Evolutionary conservation across 2,888 invertebrate species (phyloP), one percentile per base, ranked within the genome.

Genomic region (Mellilla xanthometata): DNA sequence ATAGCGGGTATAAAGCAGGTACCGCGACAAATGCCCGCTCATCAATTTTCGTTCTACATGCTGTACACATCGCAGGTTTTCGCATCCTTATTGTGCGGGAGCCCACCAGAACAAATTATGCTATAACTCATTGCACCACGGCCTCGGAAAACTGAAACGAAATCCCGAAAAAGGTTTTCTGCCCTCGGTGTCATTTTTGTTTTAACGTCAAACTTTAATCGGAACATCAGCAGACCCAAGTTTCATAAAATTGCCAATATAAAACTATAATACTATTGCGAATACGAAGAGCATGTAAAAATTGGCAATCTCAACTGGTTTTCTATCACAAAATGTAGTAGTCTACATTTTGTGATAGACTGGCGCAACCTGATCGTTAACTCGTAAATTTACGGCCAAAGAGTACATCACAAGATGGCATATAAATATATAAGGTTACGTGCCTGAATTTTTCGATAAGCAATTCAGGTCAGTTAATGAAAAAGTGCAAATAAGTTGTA

Each of bases 61-160:
- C 61, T 66, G 60, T 62, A 65, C 62, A 64, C 62, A 66, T 66
- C 62, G 57, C 60, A 54, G 52, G 58, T 59, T n/a, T n/a, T 69
- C 60, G 65, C 65, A 70, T 68, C 66, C 62, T 68, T 68, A 66
- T 62, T 67, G 68, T 66, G 64, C 58, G 56, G 54, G n/a, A n/a
- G 58, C 62, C 63, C 57, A 65, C 59, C 60, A 62, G 58, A 73
- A 76, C 75, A 73, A 76, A 76, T 76, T 76, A 70, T 72, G 64
- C 66, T 66, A 77, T 77, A 68, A 74, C 64, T 77, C 75, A 75
- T 70, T 68, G 61, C 49, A 58, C 56, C 52, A 52, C 56, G 64
- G 57, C 58, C 50, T 59, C 56, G 58, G 58, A 56, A 64, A 68
- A 65, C 60, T 62, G 52, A 57, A 58, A 55, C 54, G 47, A 56